Evolutionary conservation across 2,113 vertebrate species (phyloP).

Genomic region (Castor canadensis): DNA sequence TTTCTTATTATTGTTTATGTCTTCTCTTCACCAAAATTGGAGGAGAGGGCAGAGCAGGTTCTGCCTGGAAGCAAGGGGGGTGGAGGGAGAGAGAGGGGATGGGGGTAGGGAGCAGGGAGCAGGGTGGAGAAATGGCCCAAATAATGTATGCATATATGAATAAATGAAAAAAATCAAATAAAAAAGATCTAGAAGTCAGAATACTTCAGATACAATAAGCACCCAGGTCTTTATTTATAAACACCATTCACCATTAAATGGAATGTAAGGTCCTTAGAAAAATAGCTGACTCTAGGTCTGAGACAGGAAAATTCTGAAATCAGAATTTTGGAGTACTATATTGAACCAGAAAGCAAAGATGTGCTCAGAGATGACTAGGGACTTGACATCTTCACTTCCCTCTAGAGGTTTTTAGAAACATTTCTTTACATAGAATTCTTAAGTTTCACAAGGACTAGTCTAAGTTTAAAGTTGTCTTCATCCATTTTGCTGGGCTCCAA

Average conservation of each 20-base stretch:
- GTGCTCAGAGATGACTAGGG: neutral
- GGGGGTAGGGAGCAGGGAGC: no score
- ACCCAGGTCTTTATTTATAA: neutral
- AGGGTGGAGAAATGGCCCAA: no score
- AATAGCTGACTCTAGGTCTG: neutral
- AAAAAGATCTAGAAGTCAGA: neutral
- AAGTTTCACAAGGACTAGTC: neutral
- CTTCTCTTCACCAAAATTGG: no score
- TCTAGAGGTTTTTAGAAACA: neutral
- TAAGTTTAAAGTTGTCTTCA: neutral
- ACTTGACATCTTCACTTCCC: neutral
- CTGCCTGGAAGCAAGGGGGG: no score
- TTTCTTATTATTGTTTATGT: no score
- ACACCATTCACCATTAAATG: neutral
- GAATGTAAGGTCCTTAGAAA: neutral
- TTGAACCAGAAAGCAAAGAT: neutral
- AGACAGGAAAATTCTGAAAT: neutral
- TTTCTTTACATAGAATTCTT: neutral
- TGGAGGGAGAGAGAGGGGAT: no score
- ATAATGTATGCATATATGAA: no score
- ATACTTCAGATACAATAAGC: neutral
- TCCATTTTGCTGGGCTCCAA: neutral
- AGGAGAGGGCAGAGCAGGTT: no score
- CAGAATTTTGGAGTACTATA: neutral
- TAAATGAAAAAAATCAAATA: no score